Evolutionary conservation across 2,113 vertebrate species (phyloP), one percentile per base, ranked within the genome.

Genomic region (Alethe castanea): DNA sequence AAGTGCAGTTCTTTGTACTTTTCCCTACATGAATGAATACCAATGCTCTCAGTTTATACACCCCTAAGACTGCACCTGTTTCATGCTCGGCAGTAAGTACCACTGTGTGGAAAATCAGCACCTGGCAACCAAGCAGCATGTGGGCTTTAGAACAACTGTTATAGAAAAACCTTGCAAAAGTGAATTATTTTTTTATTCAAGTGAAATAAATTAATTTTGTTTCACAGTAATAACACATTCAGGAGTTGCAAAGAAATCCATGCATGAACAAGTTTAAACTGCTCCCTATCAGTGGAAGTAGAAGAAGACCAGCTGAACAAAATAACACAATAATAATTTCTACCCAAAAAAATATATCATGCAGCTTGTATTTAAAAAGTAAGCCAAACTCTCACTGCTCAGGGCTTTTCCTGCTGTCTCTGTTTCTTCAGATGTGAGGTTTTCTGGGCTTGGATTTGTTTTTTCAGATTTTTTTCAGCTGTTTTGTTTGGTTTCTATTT

Each of bases 171-270:
- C 42, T 90, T 80, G 48, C 19, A 70, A 54, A 97, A 92, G 24
- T 74, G 13, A 93, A 77, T 87, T 88, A 19, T 92, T 91, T 92
- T 91, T 90, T 81, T 29, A 52, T 48, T 88, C 54, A 65, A 87
- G 44, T 50, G 56, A 92, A 78, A 78, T 28, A 90, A 88, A 90
- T 78, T 88, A 52, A 64, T 92, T 94, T 82, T 59, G 12, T 23
- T 83, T 93, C 56, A 86, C 35, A 66, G 22, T 77, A 93, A 88
- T 44, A 81, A 73, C 13, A 59, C 5, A 64, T 76, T 83, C n/a
- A 81, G 56, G 77, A 91, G n/a, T 54, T 89, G 61, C 19, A 86
- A 94, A 92, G 69, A 84, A 65, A 94, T 93, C 85, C 85, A 60
- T 44, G 33, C 67, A 67, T 35, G 53, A 83, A 35, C 73, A 92